Conservation (phyloP, 2,113 vertebrate species). For the Nibea albiflora region DNA sequence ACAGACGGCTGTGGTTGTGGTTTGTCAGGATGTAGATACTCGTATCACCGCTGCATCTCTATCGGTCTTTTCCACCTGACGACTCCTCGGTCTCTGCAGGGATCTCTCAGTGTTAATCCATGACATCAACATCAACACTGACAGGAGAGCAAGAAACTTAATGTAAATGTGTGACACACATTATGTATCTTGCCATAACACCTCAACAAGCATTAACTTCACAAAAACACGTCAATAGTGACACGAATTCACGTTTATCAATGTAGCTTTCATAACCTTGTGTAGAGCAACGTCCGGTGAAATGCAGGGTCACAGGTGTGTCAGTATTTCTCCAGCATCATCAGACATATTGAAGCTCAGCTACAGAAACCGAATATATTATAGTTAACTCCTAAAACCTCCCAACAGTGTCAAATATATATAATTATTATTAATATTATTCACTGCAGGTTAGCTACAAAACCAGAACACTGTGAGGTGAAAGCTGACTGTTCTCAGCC, state of each 20-base stretch:
- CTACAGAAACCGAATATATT: not conserved
- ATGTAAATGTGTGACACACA: no score
- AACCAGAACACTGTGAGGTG: not conserved
- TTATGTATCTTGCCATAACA: not conserved
- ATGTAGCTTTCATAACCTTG: not conserved
- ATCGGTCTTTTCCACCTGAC: no score
- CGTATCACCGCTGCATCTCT: no score
- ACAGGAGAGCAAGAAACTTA: no score
- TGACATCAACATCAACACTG: no score
- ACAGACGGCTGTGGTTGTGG: constrained; percentile 60
- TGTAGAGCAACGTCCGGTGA: not conserved
- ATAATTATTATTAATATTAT: not conserved
- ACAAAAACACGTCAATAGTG: not conserved
- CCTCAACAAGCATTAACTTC: not conserved
- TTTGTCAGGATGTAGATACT: constrained; percentile 49
- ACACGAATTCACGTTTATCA: not conserved
- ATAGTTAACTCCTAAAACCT: not conserved
- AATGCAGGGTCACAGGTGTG: not conserved
- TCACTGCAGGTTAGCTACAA: not conserved
- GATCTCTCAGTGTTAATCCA: no score
- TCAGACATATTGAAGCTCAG: constrained; percentile 21
- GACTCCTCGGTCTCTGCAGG: no score
- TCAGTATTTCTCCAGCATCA: constrained; percentile 26
- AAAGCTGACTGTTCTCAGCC: not conserved
- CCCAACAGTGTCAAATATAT: not conserved